Conservation (phyloP, 2,797 vertebrate species). For the Ataeniobius toweri region DNA sequence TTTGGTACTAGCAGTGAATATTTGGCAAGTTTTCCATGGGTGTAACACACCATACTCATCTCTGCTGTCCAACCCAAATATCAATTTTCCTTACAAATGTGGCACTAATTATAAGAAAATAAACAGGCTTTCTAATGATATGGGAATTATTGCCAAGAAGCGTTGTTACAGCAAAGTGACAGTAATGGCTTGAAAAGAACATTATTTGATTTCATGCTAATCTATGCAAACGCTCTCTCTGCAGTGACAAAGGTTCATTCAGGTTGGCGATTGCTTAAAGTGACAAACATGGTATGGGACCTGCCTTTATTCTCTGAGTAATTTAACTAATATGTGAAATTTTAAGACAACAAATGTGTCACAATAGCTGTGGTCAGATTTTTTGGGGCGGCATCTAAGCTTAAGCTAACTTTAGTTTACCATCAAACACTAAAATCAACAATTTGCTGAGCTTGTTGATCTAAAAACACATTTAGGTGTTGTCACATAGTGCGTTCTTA, state of each 20-base stretch:
- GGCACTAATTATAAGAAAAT: neutral
- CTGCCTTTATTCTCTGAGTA: neutral
- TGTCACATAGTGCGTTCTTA: neutral
- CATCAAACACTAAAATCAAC: neutral
- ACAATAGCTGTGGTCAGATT: neutral
- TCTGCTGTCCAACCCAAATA: neutral
- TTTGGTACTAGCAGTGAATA: neutral
- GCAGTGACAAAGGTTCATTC: neutral
- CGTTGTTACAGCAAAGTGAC: too few relatives aligned
- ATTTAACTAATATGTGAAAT: neutral
- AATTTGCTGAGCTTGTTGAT: neutral
- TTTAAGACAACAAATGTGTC: neutral
- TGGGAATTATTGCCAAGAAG: neutral
- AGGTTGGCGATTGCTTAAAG: neutral
- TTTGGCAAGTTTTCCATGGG: neutral
- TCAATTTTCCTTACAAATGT: neutral
- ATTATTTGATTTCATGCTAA: neutral
- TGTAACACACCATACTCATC: neutral
- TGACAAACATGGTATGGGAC: neutral
- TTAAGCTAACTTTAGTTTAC: neutral
- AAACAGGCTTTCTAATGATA: neutral
- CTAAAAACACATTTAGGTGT: neutral
- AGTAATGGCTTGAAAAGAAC: neutral
- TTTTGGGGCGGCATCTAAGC: too few relatives aligned
- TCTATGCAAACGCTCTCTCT: neutral